Evolutionary conservation across 53 echinoderm and acorn worm genomes (phyloP), one percentile per base, ranked within the genome.

Genomic region (Luidia sarsii): DNA sequence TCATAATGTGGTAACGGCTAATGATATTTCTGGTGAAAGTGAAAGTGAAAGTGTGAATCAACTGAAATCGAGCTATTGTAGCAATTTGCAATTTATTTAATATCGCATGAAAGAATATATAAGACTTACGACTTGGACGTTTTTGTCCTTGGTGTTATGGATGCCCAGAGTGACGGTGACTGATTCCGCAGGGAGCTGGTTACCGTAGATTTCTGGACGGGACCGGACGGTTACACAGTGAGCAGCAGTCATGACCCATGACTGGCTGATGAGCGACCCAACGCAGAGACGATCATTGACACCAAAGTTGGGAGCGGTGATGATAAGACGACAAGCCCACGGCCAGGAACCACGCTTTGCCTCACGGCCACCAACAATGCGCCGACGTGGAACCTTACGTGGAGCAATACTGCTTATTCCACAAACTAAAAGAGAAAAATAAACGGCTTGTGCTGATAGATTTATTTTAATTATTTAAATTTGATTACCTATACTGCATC

Each of bases 231-330:
- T 84, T 9, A 84, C 64, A 35, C 84, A 84, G 39, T 84, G 84
- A 0, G 84, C 84, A 9, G 84, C 84, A 15, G 84, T 84, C 28
- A 84, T 37, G 2, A 84, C 73, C 84, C 84, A 84, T 14, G 24
- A 27, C 30, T 71, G 60, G 30, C 60, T 59, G 16, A 83, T 48
- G 9, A 83, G 61, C 22, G 83, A 83, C 7, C 65, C 83, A 7
- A 70, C 83, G 18, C 83, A 70, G 5, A 22, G 67, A 1, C 4
- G 16, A 3, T 31, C 13, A 21, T 46, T 23, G 31, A 77, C 43
- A 28, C 77, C 43, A 33, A 43, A 61, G 59, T 30, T 36, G 18
- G 33, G 50, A 0, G 83, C 70, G n/a, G 18, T 2, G 45, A 70
- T 36, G 3, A 1, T 1, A 13, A 83, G 31, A 14, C 7, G 35